Percentiles rank a stretch among this genome's conserved stretches.
Evolutionary conservation across 2,888 invertebrate species (phyloP).

Genomic region (Exocentrus adspersus): DNA sequence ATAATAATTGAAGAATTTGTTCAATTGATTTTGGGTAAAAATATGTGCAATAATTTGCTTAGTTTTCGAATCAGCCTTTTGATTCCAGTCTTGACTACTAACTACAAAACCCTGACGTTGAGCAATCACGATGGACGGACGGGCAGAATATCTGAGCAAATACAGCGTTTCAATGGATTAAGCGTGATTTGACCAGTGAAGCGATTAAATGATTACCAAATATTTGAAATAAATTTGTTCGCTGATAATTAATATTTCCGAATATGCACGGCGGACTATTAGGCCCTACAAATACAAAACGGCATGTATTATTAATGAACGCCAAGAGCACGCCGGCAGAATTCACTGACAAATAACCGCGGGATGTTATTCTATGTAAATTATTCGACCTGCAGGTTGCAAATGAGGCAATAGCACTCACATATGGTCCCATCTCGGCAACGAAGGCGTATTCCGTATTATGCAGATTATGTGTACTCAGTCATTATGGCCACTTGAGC

Average conservation of each 20-base stretch:
- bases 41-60: too few relatives aligned
- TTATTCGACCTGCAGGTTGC: slow-evolving; percentile 61
- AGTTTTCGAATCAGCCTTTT: too few relatives aligned
- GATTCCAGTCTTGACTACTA: too few relatives aligned
- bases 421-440: slow-evolving; percentile 48
- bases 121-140: background rate
- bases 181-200: background rate
- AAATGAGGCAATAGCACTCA: slow-evolving; percentile 59
- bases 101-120: background rate
- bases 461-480: slow-evolving; percentile 63
- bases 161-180: background rate
- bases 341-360: slow-evolving; percentile 56
- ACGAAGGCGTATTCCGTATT: slow-evolving; percentile 52
- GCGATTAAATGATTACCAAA: slow-evolving; percentile 13
- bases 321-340: slow-evolving; percentile 30
- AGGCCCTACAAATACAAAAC: slow-evolving; percentile 33
- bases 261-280: slow-evolving; percentile 17
- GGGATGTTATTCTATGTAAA: slow-evolving; percentile 61
- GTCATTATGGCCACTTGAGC: slow-evolving; percentile 62
- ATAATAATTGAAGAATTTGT: too few relatives aligned
- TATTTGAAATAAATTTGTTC: slow-evolving; percentile 19
- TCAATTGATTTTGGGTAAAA: too few relatives aligned
- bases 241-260: slow-evolving; percentile 24
- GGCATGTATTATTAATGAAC: slow-evolving; percentile 46
- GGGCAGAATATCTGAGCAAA: background rate